Evolutionary conservation across 2,888 invertebrate species (phyloP).

Genomic region (Lordiphosa andalusiaca): DNA sequence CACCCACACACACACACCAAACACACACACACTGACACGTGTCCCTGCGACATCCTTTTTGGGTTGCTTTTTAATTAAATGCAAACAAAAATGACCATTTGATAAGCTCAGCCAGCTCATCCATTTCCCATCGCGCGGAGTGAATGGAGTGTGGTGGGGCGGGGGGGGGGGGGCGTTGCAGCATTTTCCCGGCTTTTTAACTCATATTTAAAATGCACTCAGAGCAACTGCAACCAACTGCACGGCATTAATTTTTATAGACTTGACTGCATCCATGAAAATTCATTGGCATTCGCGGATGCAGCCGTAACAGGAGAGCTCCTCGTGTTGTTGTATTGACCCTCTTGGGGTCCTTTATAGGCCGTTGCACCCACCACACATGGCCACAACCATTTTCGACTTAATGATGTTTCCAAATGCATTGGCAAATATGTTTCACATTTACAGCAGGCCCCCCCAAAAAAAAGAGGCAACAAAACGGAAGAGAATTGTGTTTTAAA

Average conservation of each 20-base stretch:
- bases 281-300: conserved; percentile 55
- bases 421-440: conserved; percentile 68
- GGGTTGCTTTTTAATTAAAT: conserved; percentile 78
- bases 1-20: conserved; percentile 51
- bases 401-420: conserved; percentile 75
- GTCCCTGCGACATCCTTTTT: conserved; percentile 58
- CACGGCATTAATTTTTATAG: conserved; percentile 71
- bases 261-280: conserved; percentile 73
- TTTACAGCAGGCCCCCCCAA: conserved; percentile 11
- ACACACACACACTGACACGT: conserved; percentile 74
- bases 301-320: conserved; percentile 8
- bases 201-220: conserved; percentile 70
- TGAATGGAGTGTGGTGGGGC: not conserved
- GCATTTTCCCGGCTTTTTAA: conserved; percentile 55
- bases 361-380: conserved; percentile 58
- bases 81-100: conserved; percentile 79
- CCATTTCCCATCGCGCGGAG: not conserved
- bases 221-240: conserved; percentile 51
- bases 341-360: conserved; percentile 48
- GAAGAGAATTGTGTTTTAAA: too few relatives aligned
- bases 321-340: conserved; percentile 18
- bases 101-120: conserved; percentile 45
- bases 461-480: conserved; percentile 11
- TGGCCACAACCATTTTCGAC: conserved; percentile 60
- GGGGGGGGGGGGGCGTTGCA: conserved; percentile 3